Evolutionary conservation across 2,888 invertebrate genomes (phyloP), one percentile per base, ranked within the genome.

Genomic region (Sinotaia quadrata): DNA sequence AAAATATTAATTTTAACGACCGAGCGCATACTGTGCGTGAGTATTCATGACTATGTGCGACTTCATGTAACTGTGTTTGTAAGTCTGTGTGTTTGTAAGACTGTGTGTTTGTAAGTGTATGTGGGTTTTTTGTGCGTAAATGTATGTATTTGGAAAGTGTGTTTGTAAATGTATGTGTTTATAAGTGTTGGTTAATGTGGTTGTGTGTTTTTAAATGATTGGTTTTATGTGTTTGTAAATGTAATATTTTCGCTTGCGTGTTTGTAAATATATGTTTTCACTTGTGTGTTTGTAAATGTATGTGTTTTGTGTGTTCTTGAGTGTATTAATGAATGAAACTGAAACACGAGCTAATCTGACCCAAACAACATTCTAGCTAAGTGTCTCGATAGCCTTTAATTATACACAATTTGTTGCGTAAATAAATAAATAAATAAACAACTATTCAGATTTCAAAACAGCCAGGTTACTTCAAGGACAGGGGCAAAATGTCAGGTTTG

Each of bases 121-220:
- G 52, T 52, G 52, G 27, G 52, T 21, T 12, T 24, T 27, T n/a
- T 52, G 24, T 52, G 52, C 15, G 52, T 52, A n/a, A 29, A 31
- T 52, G 52, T 52, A n/a, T 52, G 52, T 52, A 31, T 52, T 27
- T 52, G 27, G 52, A 29, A 31, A 29, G 52, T 52, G 52, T 52
- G 27, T 52, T 27, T 52, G 52, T 52, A n/a, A 29, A 31, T 52
- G 52, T 52, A 31, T 24, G 27, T 52, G 52, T 52, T 27, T 52
- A 31, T 52, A 31, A 29, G 52, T 52, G 27, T 52, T 2, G 27
- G 52, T 52, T 5, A 29, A n/a, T 52, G 24, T 52, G 52, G 27
- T 2, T 52, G 24, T 52, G 24, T 52, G 52, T 52, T 5, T 49
- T 5, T 49, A 5, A 21, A 5, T 49, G 5, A 21, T 5, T 49